Percentiles rank a stretch among this genome's conserved stretches.
Evolutionary conservation across 2,113 vertebrate species (phyloP).

Genomic region (Prolemur simus): DNA sequence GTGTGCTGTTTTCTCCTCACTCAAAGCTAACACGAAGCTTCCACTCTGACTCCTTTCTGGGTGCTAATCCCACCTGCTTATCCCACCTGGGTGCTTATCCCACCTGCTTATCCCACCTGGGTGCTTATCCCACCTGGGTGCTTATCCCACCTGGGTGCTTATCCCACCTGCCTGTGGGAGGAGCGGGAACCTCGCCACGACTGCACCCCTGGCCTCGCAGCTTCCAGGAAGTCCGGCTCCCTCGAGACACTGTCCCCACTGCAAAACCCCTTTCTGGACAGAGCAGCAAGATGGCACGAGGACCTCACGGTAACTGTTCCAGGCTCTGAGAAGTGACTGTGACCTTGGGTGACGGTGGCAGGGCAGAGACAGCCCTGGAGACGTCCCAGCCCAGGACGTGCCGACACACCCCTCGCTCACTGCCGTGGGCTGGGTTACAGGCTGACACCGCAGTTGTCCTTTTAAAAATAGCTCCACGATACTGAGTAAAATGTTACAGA

Average conservation of each 20-base stretch:
- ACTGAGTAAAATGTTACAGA: not conserved
- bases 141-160: not conserved
- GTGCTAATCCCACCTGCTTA: not conserved
- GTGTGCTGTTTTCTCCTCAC: no score
- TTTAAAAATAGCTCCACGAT: not conserved
- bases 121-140: no score
- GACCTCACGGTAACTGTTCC: no score
- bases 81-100: no score
- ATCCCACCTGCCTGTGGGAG: not conserved
- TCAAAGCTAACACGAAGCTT: not conserved
- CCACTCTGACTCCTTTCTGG: not conserved
- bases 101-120: no score
- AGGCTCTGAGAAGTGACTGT: not conserved
- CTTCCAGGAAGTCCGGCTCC: not conserved
- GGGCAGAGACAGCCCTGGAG: no score
- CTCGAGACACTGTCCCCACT: no score
- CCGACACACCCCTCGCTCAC: not conserved
- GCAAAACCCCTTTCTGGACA: not conserved
- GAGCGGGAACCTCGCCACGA: not conserved
- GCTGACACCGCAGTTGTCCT: rapidly evolving
- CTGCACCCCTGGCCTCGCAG: not conserved
- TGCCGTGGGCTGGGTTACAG: not conserved
- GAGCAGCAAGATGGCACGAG: not conserved
- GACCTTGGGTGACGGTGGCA: not conserved
- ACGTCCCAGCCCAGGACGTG: not conserved